Evolutionary conservation across 2,113 vertebrate genomes (phyloP), one percentile per base, ranked within the genome.

Genomic region (Odontesthes bonariensis): DNA sequence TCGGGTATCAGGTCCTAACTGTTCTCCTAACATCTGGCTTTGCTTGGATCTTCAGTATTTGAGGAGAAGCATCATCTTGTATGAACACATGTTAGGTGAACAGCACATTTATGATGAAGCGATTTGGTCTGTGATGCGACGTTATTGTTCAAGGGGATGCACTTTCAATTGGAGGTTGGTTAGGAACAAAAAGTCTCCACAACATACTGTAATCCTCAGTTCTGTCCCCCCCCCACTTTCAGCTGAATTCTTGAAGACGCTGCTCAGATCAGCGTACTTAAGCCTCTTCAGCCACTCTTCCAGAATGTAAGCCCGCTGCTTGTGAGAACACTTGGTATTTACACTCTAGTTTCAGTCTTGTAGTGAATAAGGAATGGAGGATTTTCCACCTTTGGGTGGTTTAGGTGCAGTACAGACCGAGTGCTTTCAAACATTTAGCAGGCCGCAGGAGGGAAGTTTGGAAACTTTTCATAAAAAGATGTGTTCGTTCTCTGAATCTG

Each of bases 221-320:
- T 66, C 33, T 69, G 55, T 84, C 80, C 11, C 71, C 59, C 49
- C 32, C 27, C 10, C 35, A 59, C 52, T 80, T 77, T 44, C 16
- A 35, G 71, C 63, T 14, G 17, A 70, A 74, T 77, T 54, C 67
- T 69, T 54, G 49, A 53, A 65, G 49, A 35, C 32, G 38, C 71
- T 31, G 53, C 75, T 75, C 63, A 61, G 56, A 69, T 87, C 40
- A 85, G 79, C 35, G 64, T 59, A 71, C 57, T 81, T 74, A 72
- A 87, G 79, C 74, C 54, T 79, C 76, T 68, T 69, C 78, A 70
- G 70, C 69, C 73, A 80, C 51, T 76, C 82, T 86, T 86, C 73
- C 84, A 85, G 73, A 83, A 61, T 77, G 76, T 68, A 77, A 60
- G 80, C 60, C 59, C 56, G 53, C 55, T 32, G 64, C 68, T 73